A percentile compares a stretch with the other conserved stretches of the same genome.
phyloP scores from a whole-genome alignment of 1,140 invertebrate genomes.

The Kradibia gibbosae region DNA sequence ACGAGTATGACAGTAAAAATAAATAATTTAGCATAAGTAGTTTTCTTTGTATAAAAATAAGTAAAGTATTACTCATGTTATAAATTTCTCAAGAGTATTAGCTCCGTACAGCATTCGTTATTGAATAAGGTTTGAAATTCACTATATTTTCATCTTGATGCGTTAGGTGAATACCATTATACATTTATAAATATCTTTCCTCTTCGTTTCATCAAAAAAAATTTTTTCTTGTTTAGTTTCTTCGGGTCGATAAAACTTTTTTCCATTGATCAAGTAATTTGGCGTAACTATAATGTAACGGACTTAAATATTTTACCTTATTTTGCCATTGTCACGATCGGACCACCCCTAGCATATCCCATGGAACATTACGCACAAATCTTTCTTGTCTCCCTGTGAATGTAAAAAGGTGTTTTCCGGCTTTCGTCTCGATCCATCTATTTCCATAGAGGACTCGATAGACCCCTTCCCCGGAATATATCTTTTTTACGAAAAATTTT shows the following conservation, averaged over 20 bases:
- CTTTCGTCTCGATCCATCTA: not conserved
- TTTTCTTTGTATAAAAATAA: not conserved
- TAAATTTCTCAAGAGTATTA: not conserved
- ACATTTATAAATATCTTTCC: conserved; percentile 7
- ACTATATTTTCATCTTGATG: not conserved
- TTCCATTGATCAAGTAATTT: conserved; percentile 12
- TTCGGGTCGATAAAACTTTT: not conserved
- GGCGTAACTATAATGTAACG: not conserved
- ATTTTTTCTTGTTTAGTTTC: not conserved
- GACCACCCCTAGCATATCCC: not conserved
- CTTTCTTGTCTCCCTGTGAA: not conserved
- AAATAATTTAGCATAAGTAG: too few species aligned
- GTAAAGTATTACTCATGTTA: not conserved
- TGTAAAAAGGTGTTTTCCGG: not conserved
- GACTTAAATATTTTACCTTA: conserved; percentile 28
- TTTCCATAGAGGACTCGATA: not conserved
- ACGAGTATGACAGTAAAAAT: too few species aligned
- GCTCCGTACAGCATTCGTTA: too few species aligned
- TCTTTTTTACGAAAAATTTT: not conserved
- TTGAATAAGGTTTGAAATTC: not conserved
- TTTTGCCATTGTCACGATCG: conserved; percentile 1
- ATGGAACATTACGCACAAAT: conserved; percentile 7
- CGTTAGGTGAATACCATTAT: not conserved
- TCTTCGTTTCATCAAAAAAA: not conserved
- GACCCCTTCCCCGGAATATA: not conserved